Conservation (phyloP, 2,113 vertebrate species). For the Trichomycterus rosablanca region DNA sequence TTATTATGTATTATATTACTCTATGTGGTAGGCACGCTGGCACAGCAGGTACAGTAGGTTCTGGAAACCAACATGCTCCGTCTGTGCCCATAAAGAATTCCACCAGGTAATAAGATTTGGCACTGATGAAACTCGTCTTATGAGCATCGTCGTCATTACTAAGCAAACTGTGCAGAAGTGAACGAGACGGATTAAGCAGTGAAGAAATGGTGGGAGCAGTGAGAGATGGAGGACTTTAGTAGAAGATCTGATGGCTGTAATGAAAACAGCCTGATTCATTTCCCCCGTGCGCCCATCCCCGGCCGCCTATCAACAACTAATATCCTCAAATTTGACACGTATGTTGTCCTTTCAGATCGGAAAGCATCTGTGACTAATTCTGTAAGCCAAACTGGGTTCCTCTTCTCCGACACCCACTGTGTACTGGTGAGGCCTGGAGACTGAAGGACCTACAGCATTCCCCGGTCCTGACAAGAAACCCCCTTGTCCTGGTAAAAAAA, state of each 20-base stretch:
- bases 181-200: too few relatives aligned
- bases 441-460: conserved; percentile 56
- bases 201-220: too few relatives aligned
- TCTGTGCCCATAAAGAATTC: too few relatives aligned
- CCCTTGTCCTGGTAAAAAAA: conserved; percentile 17
- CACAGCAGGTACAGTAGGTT: too few relatives aligned
- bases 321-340: conserved; percentile 67
- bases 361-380: conserved; percentile 73
- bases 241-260: conserved; percentile 39
- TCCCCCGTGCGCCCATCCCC: conserved; percentile 33
- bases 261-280: conserved; percentile 45
- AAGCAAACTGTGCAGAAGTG: too few relatives aligned
- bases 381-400: conserved; percentile 57
- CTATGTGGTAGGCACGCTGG: too few relatives aligned
- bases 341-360: conserved; percentile 71
- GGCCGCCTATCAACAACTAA: conserved; percentile 74
- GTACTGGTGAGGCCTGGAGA: conserved; percentile 46
- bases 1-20: too few relatives aligned
- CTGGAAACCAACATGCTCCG: too few relatives aligned
- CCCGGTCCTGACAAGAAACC: conserved; percentile 24
- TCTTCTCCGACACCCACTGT: conserved; percentile 28
- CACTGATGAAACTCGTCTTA: too few relatives aligned
- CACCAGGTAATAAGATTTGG: too few relatives aligned
- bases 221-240: not conserved
- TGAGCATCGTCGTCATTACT: too few relatives aligned